Evolutionary conservation across 2,797 vertebrate genomes (phyloP), one percentile per base, ranked within the genome.

Genomic region (Halcyon chelicuti): DNA sequence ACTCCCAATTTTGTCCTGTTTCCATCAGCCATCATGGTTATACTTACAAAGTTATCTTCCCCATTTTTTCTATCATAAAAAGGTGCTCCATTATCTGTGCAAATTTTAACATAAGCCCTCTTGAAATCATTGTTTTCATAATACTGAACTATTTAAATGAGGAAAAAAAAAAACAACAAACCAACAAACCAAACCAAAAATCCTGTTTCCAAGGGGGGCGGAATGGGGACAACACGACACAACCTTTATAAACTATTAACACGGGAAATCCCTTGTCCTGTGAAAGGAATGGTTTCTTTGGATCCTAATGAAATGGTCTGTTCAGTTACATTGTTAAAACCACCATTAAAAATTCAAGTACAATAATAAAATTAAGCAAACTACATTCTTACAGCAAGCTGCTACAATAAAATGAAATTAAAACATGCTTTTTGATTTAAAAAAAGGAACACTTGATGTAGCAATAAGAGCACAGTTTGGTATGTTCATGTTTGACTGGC

Each of bases 401-500:
- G 97, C 96, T 97, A 94, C 97, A 93, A 97, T 97, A 97, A 97
- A 96, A 97, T 97, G 95, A 97, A 98, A 97, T 96, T 95, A 97
- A 97, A 98, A 97, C 97, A 98, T 97, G 97, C 97, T 96, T 97
- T 96, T 80, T 96, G 90, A 97, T 98, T 97, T 95, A 97, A 94
- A 96, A 87, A 98, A 99, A 99, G 98, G 98, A 99, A 98, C 98
- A 99, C 98, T 97, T 97, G 98, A 98, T 98, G 96, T 96, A 97
- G 98, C 98, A 97, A 96, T 99, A 99, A 99, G 98, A 99, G 99
- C 99, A 99, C 99, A 98, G 98, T 99, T 98, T 98, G 99, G 99
- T 99, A 98, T 97, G 97, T 98, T 98, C 97, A 98, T 71, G 86
- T 97, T 95, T 96, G 95, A 98, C 97, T 94, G 95, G 97, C 97